These are phyloP conservation scores for Channa argus DNA, from an alignment of 2,113 vertebrate species.

Conservation along the genomic window DNA sequence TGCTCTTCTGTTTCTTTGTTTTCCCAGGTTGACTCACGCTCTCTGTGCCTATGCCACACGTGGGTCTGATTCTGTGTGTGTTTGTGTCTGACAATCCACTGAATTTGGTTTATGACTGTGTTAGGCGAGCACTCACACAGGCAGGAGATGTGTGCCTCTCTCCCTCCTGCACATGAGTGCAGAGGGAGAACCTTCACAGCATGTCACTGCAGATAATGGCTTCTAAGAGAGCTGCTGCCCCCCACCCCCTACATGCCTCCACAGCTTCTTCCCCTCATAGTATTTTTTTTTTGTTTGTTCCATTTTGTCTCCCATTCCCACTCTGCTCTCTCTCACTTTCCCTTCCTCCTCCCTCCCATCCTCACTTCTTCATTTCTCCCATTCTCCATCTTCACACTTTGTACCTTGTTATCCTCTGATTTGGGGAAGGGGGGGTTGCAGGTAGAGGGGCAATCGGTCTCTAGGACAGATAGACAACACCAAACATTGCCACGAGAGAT, in stretches of 20 bases:
- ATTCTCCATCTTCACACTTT: slow-evolving; percentile 33
- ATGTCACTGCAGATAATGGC: slow-evolving; percentile 58
- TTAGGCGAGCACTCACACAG: slow-evolving; percentile 13
- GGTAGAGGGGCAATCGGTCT: slow-evolving; percentile 56
- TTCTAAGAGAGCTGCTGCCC: slow-evolving; percentile 28
- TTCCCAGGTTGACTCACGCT: slow-evolving; percentile 18
- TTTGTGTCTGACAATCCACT: slow-evolving; percentile 13
- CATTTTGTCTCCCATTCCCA: slow-evolving; percentile 24
- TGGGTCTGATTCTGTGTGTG: slow-evolving; percentile 1
- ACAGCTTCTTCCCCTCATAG: neutral
- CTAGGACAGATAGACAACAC: slow-evolving; percentile 51
- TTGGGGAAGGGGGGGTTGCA: slow-evolving; percentile 28
- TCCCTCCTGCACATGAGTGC: slow-evolving; percentile 26
- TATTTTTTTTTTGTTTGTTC: slow-evolving; percentile 19
- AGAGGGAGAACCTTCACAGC: slow-evolving; percentile 36
- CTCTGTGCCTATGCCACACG: neutral
- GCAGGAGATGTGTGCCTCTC: slow-evolving; percentile 7
- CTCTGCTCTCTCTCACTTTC: neutral
- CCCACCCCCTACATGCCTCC: slow-evolving; percentile 3
- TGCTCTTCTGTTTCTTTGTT: slow-evolving; percentile 3
- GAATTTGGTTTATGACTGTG: slow-evolving; percentile 1
- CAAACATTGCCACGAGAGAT: slow-evolving; percentile 38
- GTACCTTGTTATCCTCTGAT: slow-evolving; percentile 56
- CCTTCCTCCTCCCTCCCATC: neutral
- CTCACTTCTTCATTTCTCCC: slow-evolving; percentile 2